phyloP scores from a whole-genome alignment of 2,113 vertebrate genomes.

The Campylomormyrus tamandua region DNA sequence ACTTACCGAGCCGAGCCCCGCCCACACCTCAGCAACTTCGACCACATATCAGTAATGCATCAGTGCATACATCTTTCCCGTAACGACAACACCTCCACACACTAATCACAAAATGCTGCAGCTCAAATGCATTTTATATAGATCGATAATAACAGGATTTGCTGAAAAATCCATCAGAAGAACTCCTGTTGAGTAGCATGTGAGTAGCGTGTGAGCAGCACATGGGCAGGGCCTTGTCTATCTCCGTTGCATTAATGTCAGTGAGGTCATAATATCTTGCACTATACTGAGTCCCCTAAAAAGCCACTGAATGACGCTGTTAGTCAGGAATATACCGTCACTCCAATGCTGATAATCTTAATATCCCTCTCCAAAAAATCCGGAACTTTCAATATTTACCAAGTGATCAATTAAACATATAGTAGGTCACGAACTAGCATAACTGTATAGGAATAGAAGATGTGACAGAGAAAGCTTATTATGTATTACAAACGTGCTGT shows the following conservation, averaged over 20 bases:
- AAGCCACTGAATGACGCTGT: neutral
- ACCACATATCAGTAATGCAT: no score
- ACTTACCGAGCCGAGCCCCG: no score
- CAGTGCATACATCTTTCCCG: neutral
- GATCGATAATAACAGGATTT: neutral
- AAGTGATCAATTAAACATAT: neutral
- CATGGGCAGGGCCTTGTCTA: neutral
- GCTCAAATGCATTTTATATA: neutral
- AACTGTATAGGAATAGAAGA: neutral
- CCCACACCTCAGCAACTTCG: no score
- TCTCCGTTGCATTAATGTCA: neutral
- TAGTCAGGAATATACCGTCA: neutral
- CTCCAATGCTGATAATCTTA: neutral
- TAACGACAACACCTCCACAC: slow-evolving; percentile 8
- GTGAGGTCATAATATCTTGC: no score
- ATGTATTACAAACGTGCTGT: neutral
- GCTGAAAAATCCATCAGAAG: neutral
- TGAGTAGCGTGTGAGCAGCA: neutral
- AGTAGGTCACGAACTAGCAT: neutral
- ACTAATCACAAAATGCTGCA: neutral
- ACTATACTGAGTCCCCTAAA: neutral
- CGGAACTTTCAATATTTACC: neutral
- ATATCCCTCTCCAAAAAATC: neutral
- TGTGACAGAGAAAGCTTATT: neutral
- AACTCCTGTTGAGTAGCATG: neutral